Evolutionary conservation across 2,113 vertebrate species (phyloP), one percentile per base, ranked within the genome.

Genomic region (Todiramphus saurophagus): DNA sequence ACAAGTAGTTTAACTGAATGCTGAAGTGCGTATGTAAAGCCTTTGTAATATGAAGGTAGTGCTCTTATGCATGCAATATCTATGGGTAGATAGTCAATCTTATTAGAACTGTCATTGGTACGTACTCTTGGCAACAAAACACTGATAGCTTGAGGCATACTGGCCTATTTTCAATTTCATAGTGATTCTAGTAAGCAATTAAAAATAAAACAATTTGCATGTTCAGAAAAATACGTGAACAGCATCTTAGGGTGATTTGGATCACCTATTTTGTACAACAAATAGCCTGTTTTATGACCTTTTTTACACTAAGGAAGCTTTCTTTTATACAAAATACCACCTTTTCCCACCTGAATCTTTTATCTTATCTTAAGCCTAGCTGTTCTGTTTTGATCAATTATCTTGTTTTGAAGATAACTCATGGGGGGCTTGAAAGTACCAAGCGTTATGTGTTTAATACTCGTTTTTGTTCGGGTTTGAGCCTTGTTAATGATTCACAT

Each of bases 111-210:
- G 68, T 44, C 55, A 5, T 8, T 75, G 82, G 88, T 86, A 51
- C 55, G 4, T 69, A 46, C 23, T 43, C 69, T n/a, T 91, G 78
- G 82, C 79, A 90, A 19, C 44, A 60, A 85, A 74, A 73, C 80
- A 48, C 60, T 35, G 55, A 62, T 87, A 77, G 73, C 95, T 89
- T 44, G 68, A 92, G 87, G 93, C 83, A 39, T 66, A 15, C 59
- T 86, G 87, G 59, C 80, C 33, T 92, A 3, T 69, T 88, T 92
- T 80, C 96, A 77, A 13, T 92, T 96, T 80, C 13, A 2, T 73
- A 48, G 41, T 87, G 63, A 62, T 93, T 59, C 24, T 89, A 77
- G 59, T 44, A 81, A 89, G 80, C 83, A 93, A 83, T 91, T 96
- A 96, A 93, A 91, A 88, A 82, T n/a, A 91, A 80, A 43, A 43